These are phyloP conservation scores for Dipus sagitta DNA, from an alignment of 2,797 vertebrate species.

Conservation along the genomic window DNA sequence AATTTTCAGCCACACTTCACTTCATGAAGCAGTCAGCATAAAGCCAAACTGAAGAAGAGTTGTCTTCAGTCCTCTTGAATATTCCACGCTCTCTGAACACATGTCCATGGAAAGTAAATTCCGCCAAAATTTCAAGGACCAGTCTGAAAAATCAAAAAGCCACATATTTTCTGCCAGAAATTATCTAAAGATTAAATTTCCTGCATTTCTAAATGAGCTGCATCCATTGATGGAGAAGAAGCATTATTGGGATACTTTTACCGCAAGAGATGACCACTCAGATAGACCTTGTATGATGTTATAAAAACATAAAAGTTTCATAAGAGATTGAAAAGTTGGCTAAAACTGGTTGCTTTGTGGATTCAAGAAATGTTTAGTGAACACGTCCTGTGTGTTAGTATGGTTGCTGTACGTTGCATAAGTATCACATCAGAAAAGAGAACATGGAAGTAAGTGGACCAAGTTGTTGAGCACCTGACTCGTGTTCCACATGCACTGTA, in stretches of 20 bases:
- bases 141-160: neutral
- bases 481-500: neutral
- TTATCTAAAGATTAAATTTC: neutral
- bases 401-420: too few relatives aligned
- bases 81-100: neutral
- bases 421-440: neutral
- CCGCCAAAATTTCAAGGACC: neutral
- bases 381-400: neutral
- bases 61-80: neutral
- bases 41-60: neutral
- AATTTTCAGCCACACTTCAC: neutral
- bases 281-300: neutral
- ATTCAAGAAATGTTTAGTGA: neutral
- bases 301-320: neutral
- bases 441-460: neutral
- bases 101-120: neutral
- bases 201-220: neutral
- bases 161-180: neutral
- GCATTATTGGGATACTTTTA: neutral
- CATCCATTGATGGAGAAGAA: neutral
- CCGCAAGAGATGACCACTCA: neutral
- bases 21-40: neutral
- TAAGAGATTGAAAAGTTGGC: neutral
- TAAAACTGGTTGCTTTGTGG: neutral
- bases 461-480: neutral